Evolutionary conservation across 2,797 vertebrate genomes (phyloP), one percentile per base, ranked within the genome.

Genomic region (Amphiprion clarkii): DNA sequence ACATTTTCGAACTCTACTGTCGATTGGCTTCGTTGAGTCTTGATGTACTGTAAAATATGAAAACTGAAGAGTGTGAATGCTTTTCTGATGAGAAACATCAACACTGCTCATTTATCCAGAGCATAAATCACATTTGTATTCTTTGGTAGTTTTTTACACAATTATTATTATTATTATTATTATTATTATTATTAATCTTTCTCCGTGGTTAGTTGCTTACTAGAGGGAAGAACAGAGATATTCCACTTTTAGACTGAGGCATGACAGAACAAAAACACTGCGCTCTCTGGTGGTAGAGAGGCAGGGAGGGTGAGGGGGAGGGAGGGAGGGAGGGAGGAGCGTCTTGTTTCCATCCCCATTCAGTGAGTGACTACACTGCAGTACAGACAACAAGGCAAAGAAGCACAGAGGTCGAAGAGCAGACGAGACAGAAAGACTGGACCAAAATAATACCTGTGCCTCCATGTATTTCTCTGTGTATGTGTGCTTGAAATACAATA

Each of bases 281-380:
- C 11, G 6, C 60, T 46, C 62, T 83, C 46, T 74, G 56, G 56
- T 36, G 44, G 61, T 21, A 13, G 21, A 51, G 64, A 52, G 49
- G 16, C 12, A 53, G 36, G 21, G 27, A 23, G 42, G n/a, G n/a
- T n/a, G n/a, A n/a, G n/a, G n/a, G n/a, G 42, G 3, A 13, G 40
- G 40, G 40, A 44, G 1, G 4, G 42, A 44, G 44, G 44, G 44
- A 6, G 44, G 16, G 44, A 58, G 12, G 12, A 59, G 62, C 17
- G 5, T 54, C 36, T 57, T 60, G 51, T 65, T 85, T 68, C 16
- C 31, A 59, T 82, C 76, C 29, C 56, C 39, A 70, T 81, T 82
- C 66, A 67, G 46, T 14, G 21, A 63, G 67, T 21, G 54, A 67
- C 64, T 48, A 67, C 62, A 71, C 59, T 75, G 61, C 78, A 85